Evolutionary conservation across 2,888 invertebrate species (phyloP).

Genomic region (Cataglyphis altisquamis): DNA sequence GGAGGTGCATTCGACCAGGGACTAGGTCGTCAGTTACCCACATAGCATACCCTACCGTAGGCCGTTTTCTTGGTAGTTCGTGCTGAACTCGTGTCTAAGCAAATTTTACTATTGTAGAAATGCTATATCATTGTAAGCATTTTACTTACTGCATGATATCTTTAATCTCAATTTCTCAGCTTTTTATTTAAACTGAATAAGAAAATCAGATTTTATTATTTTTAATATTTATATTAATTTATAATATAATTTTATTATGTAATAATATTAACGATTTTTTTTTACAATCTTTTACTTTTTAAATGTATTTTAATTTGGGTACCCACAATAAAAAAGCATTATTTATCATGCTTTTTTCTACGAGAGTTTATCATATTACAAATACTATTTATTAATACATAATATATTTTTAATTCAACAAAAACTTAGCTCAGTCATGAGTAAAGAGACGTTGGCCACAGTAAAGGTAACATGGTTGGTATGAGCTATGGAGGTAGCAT

Average conservation of each 20-base stretch:
- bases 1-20: constrained; percentile 86
- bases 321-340: not conserved
- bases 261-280: not conserved
- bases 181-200: not conserved
- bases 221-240: constrained; percentile 5
- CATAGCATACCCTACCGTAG: constrained; percentile 82
- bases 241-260: not conserved
- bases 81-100: constrained; percentile 78
- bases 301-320: not conserved
- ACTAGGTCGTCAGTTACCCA: constrained; percentile 85
- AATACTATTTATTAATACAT: not conserved
- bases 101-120: constrained; percentile 52
- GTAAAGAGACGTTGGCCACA: constrained; percentile 76
- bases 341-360: not conserved
- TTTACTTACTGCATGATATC: constrained; percentile 6
- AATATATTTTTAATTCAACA: constrained; percentile 28
- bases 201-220: constrained; percentile 12
- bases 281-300: not conserved
- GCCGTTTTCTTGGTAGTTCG: constrained; percentile 80
- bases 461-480: constrained; percentile 79
- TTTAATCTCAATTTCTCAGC: not conserved
- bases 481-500: constrained; percentile 84
- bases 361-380: not conserved
- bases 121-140: constrained; percentile 37
- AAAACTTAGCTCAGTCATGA: constrained; percentile 78